These are phyloP conservation scores for Wasmannia auropunctata DNA, from an alignment of 1,140 invertebrate genomes.

Conservation along the genomic window DNA sequence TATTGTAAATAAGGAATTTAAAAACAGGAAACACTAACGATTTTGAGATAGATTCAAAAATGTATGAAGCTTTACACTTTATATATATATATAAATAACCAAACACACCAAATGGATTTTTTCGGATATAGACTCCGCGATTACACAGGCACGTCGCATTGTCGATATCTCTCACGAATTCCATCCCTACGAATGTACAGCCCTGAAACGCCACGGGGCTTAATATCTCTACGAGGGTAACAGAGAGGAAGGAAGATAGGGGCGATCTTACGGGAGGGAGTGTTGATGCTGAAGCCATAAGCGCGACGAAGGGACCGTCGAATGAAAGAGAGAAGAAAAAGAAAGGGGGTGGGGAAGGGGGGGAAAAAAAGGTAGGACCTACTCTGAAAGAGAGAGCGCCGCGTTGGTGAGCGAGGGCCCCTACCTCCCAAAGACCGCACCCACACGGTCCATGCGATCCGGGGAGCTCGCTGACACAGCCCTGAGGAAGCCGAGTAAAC, in stretches of 20 bases:
- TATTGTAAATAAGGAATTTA: background rate
- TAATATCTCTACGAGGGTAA: slow-evolving; percentile 69
- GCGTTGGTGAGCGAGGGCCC: slow-evolving; percentile 38
- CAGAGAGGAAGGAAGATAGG: slow-evolving; percentile 73
- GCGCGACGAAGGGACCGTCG: slow-evolving; percentile 76
- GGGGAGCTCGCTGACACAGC: slow-evolving; percentile 71
- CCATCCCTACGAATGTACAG: slow-evolving; percentile 43
- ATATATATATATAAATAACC: background rate
- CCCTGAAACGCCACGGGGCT: slow-evolving; percentile 68
- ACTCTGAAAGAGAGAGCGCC: slow-evolving; percentile 57
- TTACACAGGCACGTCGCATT: too few relatives aligned
- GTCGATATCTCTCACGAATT: background rate
- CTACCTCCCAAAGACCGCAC: slow-evolving; percentile 78
- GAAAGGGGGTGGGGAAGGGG: too few relatives aligned
- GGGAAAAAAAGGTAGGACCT: slow-evolving; percentile 70
- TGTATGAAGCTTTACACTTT: background rate
- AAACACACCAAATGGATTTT: background rate
- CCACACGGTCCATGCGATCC: slow-evolving; percentile 74
- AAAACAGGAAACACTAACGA: background rate
- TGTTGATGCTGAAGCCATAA: slow-evolving; percentile 68
- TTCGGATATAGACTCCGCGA: background rate
- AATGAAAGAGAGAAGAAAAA: slow-evolving; percentile 72
- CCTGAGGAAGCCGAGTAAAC: slow-evolving; percentile 69
- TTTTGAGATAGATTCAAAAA: background rate
- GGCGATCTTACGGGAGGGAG: slow-evolving; percentile 74